Conservation (phyloP, 1,140 invertebrate species). For the Adelges cooleyi region DNA sequence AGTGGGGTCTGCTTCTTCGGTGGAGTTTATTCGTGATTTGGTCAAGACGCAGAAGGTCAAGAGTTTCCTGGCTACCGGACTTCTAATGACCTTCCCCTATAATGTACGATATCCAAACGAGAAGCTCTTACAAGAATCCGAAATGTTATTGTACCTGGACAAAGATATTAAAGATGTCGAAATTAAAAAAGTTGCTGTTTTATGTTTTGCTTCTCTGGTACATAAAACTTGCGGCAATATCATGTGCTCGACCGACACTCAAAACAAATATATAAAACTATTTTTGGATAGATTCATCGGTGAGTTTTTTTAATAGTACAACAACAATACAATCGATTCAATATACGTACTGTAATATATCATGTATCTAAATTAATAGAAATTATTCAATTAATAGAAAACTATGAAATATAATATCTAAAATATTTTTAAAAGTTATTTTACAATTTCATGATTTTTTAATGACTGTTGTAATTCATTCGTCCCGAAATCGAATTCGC, state of each 20-base stretch:
- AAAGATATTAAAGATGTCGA: constrained; percentile 35
- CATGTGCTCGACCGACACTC: constrained; percentile 46
- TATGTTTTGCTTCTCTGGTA: constrained; percentile 56
- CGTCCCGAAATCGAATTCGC: no score
- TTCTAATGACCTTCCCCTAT: constrained; percentile 48
- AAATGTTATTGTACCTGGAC: constrained; percentile 42
- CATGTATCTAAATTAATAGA: no score
- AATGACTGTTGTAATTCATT: no score
- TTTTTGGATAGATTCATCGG: constrained; percentile 53
- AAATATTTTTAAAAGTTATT: no score
- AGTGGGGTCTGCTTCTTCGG: constrained; percentile 50
- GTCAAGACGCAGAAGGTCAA: constrained; percentile 48
- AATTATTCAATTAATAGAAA: no score
- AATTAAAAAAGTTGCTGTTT: constrained; percentile 51
- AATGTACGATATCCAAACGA: constrained; percentile 45
- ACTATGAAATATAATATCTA: no score
- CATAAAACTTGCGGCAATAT: constrained; percentile 47
- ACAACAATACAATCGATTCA: no score
- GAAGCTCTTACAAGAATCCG: constrained; percentile 40
- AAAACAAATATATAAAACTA: constrained; percentile 56
- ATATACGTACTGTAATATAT: no score
- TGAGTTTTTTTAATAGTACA: no score
- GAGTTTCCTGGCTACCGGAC: constrained; percentile 44
- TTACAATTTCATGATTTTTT: no score
- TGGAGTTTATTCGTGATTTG: constrained; percentile 50